These are phyloP conservation scores for Garra rufa DNA, from an alignment of 2,113 vertebrate species.

Conservation along the genomic window DNA sequence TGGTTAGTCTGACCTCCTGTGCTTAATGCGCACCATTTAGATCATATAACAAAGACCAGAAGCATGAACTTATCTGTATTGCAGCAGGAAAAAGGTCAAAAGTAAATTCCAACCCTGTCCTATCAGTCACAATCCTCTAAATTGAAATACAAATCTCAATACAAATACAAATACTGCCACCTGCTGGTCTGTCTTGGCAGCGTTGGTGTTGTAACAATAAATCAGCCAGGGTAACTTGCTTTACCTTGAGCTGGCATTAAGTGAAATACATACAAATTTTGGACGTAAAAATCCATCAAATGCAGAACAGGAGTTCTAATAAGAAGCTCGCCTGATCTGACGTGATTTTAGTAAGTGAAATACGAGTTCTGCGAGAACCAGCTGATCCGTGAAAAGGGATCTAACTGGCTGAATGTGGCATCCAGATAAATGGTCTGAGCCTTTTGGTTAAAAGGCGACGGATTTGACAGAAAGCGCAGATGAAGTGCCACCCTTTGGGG, in stretches of 20 bases:
- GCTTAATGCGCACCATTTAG: slow-evolving; percentile 41
- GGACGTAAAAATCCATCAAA: not conserved
- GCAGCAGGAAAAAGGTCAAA: slow-evolving; percentile 2
- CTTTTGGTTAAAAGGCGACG: not conserved
- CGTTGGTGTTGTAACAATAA: not conserved
- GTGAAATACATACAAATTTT: not conserved
- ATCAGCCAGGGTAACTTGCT: not conserved
- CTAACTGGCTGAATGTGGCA: not conserved
- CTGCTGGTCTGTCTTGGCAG: slow-evolving; percentile 34
- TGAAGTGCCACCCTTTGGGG: slow-evolving; percentile 20
- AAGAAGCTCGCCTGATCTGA: not conserved
- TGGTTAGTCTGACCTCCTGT: slow-evolving; percentile 64
- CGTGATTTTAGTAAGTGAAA: slow-evolving; percentile 1
- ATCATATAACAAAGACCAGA: slow-evolving; percentile 11
- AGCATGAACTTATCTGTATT: slow-evolving; percentile 14
- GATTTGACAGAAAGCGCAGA: not conserved
- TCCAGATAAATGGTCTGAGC: not conserved
- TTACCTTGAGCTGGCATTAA: not conserved
- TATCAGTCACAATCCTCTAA: not conserved
- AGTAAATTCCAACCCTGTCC: not conserved
- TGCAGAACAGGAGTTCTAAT: not conserved
- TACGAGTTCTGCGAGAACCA: not conserved
- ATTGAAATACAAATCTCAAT: not conserved
- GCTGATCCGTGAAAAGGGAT: not conserved
- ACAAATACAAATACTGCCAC: slow-evolving; percentile 32